Evolutionary conservation across 2,888 invertebrate genomes (phyloP), one percentile per base, ranked within the genome.

Genomic region (Acholoe squamosa): DNA sequence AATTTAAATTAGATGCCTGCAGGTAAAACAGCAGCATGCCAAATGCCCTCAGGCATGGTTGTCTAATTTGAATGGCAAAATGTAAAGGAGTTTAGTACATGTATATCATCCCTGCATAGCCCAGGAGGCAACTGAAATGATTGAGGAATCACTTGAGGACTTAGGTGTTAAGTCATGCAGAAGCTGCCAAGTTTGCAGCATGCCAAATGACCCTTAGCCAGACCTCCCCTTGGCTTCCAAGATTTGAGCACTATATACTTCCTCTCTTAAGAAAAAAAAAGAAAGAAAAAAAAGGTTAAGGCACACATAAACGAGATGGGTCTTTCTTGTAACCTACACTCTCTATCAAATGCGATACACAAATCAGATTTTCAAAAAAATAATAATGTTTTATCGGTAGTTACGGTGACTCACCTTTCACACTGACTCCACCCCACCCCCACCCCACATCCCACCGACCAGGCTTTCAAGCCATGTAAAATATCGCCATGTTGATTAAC

Each of bases 121-220:
- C n/a, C 22, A n/a, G 61, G 19, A n/a, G 61, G 61, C 14, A 14
- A 71, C 28, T 71, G 25, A 71, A 71, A 31, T 28, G 25, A 71
- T 71, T 71, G 71, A 25, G n/a, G 71, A 71, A 28, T 71, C 28
- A 71, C 71, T 61, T 19, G 25, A 14, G 71, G 71, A 71, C 71
- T 25, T 28, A 71, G 71, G 71, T 71, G 31, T 71, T 71, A 71
- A 25, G 71, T 25, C 71, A 71, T 22, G 28, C 25, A 19, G n/a
- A 61, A 3, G 61, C 5, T 71, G 71, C 71, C 71, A 25, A 14
- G 28, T 28, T n/a, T 22, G 14, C 25, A 14, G 25, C 5, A 7
- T 25, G 71, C 71, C 71, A 71, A 31, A 5, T 71, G 71, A 28
- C 71, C 14, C 14, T 0, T 0, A 25, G 71, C 71, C 71, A 71